Evolutionary conservation across 35 echinoderm and acorn worm species (phyloP), one percentile per base, ranked within the genome.

Genomic region (Diadema setosum): DNA sequence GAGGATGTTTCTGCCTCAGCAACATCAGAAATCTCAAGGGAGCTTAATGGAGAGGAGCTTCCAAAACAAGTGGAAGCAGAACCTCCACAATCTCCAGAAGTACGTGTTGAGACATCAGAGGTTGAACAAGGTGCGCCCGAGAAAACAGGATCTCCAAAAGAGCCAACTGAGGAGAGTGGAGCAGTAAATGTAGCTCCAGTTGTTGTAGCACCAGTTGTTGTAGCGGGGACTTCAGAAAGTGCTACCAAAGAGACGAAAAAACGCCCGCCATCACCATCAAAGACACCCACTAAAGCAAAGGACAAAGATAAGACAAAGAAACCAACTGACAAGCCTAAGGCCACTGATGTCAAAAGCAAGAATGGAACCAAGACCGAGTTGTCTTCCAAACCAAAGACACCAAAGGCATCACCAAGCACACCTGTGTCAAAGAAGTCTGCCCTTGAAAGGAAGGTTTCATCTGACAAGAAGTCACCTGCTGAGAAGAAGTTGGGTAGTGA

Each of bases 391-490:
- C 30, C 83, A 32, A 69, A 52, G 65, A 58, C 61, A 42, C 61
- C 48, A 57, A 85, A 85, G 56, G 43, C 56, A 42, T 39, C 30
- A 56, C 37, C 49, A 81, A 67, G 37, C 27, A 67, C 63, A 14
- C 21, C 63, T 29, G 16, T 9, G 29, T 33, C 86, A 16, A 85
- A 87, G 31, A 92, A 80, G 27, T 73, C 84, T 46, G 45, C 86
- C 42, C 83, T 89, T 45, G 46, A 84, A 12, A 82, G 29, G 31
- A 86, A 24, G 18, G 45, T 27, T 37, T 12, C 58, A 61, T 16
- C 82, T 56, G 91, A 93, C 45, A 93, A 88, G 36, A 93, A 88
- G 87, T 15, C 91, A 41, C 25, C 81, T 24, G 26, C 34, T 39
- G 81, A 39, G 40, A 88, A 27, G 44, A 93, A 89, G 81, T 35